These are phyloP conservation scores for Erpobdella octoculata DNA, from an alignment of 2,888 invertebrate genomes.

Conservation along the genomic window DNA sequence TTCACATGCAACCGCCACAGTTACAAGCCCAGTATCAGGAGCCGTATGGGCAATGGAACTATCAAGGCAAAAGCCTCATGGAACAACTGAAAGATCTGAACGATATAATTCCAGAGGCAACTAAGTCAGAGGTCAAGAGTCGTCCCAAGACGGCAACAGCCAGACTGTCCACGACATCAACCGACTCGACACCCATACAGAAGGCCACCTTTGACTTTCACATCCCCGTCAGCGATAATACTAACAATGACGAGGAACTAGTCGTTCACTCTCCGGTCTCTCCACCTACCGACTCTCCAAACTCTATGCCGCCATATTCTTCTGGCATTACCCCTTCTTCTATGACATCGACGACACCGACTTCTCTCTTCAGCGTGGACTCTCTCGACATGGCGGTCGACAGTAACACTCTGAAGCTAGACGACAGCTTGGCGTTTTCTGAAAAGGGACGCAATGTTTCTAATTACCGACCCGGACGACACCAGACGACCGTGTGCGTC, in stretches of 20 bases:
- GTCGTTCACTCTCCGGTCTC: background rate
- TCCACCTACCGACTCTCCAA: background rate
- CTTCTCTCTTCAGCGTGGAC: too few relatives aligned
- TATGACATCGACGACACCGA: background rate
- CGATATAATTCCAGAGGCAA: background rate
- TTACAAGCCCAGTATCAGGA: background rate
- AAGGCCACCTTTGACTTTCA: too few relatives aligned
- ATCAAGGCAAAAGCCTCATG: background rate
- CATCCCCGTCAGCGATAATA: too few relatives aligned
- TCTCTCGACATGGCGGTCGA: too few relatives aligned
- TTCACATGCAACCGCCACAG: background rate
- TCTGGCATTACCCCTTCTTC: background rate
- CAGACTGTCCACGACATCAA: too few relatives aligned
- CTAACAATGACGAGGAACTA: background rate
- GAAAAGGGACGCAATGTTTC: too few relatives aligned
- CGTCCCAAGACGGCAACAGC: background rate
- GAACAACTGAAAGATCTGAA: background rate
- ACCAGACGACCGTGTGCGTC: background rate
- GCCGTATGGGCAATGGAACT: too few relatives aligned
- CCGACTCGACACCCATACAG: too few relatives aligned
- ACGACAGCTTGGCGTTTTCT: too few relatives aligned
- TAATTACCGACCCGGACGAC: too few relatives aligned
- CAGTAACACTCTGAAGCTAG: too few relatives aligned
- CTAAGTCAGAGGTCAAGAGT: background rate
- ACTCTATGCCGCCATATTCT: background rate